Evolutionary conservation across 2,113 vertebrate species (phyloP).

Genomic region (Ochotona princeps): DNA sequence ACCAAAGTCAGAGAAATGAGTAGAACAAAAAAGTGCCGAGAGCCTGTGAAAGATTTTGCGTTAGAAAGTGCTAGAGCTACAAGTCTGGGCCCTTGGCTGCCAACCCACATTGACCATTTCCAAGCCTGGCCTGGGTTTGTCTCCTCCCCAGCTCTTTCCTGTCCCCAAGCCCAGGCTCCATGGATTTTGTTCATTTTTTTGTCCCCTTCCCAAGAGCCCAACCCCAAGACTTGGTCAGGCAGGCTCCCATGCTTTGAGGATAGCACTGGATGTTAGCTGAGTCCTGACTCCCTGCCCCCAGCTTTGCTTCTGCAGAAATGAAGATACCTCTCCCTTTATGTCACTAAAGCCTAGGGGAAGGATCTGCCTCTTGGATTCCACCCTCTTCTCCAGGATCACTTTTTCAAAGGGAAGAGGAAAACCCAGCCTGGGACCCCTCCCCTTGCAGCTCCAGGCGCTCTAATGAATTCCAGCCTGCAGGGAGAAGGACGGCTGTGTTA

Average conservation of each 20-base stretch:
- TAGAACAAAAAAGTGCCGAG: not conserved
- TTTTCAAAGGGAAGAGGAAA: constrained; percentile 2
- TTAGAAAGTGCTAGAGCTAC: not conserved
- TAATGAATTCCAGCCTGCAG: constrained; percentile 83
- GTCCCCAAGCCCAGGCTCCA: not conserved
- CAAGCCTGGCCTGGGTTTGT: not conserved
- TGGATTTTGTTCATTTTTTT: not conserved
- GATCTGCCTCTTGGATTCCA: not conserved
- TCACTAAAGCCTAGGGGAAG: not conserved
- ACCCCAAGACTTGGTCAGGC: not conserved
- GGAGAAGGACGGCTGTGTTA: constrained; percentile 84
- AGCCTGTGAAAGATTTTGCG: not conserved
- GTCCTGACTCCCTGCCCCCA: not conserved
- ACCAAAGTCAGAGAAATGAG: not conserved
- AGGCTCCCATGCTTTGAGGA: not conserved
- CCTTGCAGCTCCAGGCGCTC: constrained; percentile 71
- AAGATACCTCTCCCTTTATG: not conserved
- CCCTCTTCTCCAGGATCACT: not conserved
- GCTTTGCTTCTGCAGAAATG: not conserved
- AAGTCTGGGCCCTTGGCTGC: not conserved
- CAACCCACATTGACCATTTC: not conserved
- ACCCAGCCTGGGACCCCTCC: not conserved
- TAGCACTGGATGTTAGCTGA: not conserved
- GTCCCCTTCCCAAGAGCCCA: not conserved
- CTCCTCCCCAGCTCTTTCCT: not conserved